Base-by-base conservation (phyloP, 2,797 vertebrate species). In the Myotis pilosus region DNA sequence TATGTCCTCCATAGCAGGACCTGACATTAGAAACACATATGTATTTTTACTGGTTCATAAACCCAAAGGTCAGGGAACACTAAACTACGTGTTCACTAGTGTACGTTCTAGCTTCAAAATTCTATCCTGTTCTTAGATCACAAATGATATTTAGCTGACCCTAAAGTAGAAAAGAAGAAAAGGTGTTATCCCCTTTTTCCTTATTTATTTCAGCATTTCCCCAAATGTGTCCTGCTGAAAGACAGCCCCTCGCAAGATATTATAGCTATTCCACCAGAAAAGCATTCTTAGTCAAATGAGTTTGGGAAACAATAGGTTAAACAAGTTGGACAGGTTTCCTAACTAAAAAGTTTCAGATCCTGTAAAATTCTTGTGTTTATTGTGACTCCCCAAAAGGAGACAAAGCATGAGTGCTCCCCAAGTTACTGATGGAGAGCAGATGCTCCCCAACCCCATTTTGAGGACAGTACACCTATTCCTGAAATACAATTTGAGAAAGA, bases 281-380 rank as follows among this genome's bases (percentile, higher is more conserved):
- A 62, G 30, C 8, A 78, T 76, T 88, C 57, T 87, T 76, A 51
- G 68, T 89, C 36, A 92, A 87, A 82, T 30, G 28, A 75, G 12
- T 72, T 64, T 86, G 69, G 53, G 20, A 95, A 95, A 89, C 22
- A 72, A 76, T 38, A 57, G n/a, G 41, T 87, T 95, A 28, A 80
- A 93, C 81, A 71, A 22, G 20, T 12, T 78, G 30, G 28, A 28
- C 19, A 79, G 13, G 3, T 66, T 72, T 78, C 64, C 68, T 95
- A 28, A 55, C 44, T n/a, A 66, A 92, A 55, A 55, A 57, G 41
- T 55, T 84, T 89, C 66, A 93, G 41, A 78, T 72, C 13, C 2
- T 76, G 30, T 41, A 76, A 92, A 68, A 81, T 68, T 30, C 80
- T 89, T 49, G 78, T 28, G 44, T 75, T 36, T 76, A 68, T 20